Conservation (phyloP, 2,888 invertebrate species). For the Galeruca laticollis region DNA sequence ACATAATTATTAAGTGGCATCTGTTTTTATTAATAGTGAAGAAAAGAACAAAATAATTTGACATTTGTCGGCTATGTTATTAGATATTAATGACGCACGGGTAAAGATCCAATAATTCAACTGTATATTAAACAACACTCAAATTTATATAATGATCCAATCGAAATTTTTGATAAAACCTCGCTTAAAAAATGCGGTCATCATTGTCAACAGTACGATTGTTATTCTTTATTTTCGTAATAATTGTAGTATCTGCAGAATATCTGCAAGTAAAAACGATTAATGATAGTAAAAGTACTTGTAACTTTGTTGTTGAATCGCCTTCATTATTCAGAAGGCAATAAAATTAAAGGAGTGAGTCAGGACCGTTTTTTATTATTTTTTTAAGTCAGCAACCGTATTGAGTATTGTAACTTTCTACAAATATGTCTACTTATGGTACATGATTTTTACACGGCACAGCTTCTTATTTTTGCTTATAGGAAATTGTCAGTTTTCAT, state of each 20-base stretch:
- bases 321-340: conserved; percentile 2
- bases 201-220: conserved; percentile 14
- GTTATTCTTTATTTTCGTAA: conserved; percentile 23
- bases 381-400: background rate
- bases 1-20: no score
- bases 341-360: conserved; percentile 4
- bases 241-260: conserved; percentile 14
- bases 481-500: no score
- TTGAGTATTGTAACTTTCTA: background rate
- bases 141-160: conserved; percentile 23
- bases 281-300: conserved; percentile 12
- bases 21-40: no score
- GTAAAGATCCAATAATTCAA: no score
- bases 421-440: background rate
- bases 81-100: no score
- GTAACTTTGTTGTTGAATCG: conserved; percentile 14
- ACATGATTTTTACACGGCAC: background rate
- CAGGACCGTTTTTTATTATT: background rate
- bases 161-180: conserved; percentile 28
- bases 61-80: no score
- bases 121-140: conserved; percentile 23
- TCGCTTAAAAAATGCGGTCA: conserved; percentile 30
- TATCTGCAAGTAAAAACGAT: conserved; percentile 21
- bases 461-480: no score
- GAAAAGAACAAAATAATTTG: no score